Percentiles rank a stretch among this genome's conserved stretches.
phyloP scores from a whole-genome alignment of 2,797 vertebrate species.

The Florisuga fusca region DNA sequence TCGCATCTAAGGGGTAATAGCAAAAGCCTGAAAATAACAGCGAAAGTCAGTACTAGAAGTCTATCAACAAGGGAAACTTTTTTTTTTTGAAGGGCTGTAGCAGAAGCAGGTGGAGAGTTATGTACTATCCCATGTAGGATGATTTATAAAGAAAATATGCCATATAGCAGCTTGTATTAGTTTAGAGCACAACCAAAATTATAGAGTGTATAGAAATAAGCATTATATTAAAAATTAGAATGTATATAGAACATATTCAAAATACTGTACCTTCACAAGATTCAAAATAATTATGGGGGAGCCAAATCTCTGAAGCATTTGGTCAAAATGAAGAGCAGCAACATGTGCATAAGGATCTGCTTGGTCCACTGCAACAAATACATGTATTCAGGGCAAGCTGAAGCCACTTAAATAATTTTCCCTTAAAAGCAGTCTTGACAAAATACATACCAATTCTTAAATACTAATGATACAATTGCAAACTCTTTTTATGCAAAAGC shows the following conservation, averaged over 20 bases:
- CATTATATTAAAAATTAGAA: not conserved
- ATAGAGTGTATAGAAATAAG: not conserved
- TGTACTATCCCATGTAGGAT: not conserved
- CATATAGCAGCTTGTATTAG: not conserved
- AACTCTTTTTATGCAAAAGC: not conserved
- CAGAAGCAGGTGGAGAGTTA: not conserved
- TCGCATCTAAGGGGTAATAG: not conserved
- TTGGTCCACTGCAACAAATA: constrained; percentile 90
- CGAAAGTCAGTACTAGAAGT: not conserved
- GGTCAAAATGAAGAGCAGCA: constrained; percentile 96
- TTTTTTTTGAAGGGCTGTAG: not conserved
- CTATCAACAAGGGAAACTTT: not conserved
- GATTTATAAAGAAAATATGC: not conserved
- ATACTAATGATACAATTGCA: not conserved
- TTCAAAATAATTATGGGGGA: constrained; percentile 98
- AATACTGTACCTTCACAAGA: constrained; percentile 91
- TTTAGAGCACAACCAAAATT: not conserved
- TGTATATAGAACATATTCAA: not conserved
- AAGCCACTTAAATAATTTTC: not conserved
- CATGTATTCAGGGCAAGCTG: not conserved
- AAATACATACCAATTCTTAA: not conserved
- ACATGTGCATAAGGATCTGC: constrained; percentile 94
- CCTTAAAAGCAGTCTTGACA: not conserved
- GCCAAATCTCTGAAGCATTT: constrained; percentile 99
- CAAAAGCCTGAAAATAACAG: not conserved